Base-by-base conservation (phyloP, 2,888 invertebrate species). In the Spilosoma lubricipeda region DNA sequence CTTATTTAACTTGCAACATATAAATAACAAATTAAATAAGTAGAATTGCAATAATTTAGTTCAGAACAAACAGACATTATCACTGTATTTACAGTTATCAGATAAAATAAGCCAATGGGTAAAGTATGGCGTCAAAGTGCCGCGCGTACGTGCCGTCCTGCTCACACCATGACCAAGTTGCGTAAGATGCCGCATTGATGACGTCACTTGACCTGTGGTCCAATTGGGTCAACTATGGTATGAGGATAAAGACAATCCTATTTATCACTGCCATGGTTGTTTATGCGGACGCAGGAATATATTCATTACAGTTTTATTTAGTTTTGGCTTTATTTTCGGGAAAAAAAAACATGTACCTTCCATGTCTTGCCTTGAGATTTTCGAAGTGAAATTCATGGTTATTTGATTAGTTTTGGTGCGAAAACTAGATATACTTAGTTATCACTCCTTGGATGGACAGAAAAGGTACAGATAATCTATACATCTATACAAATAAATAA, bases 141-240 rank as follows among this genome's bases (percentile, higher is more conserved):
- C 63, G 63, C 15, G 15, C 15, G 45, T 56, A 52, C 4, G 52
- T 56, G 52, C 9, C 11, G 52, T 56, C 52, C 23, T 23, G 52
- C 52, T 56, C 52, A 56, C 52, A 56, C 52, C 15, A 36, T 13
- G 3, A 63, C 13, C 48, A 33, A 64, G 42, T 67, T 67, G 72
- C 72, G 72, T 42, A 67, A 72, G 42, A 56, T 30, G 18, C 56
- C 67, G 72, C 72, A 72, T 9, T n/a, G 56, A 18, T 72, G 67
- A 72, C 72, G 67, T 72, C 72, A 72, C 33, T 67, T 30, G 56
- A 39, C 42, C 4, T 67, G 23, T 30, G 20, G 59, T 39, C 27
- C 20, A 42, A 67, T 42, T 66, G 59, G 72, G 67, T 67, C 72
- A 67, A 52, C 36, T 63, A 70, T 39, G 59, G 63, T 18, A n/a